phyloP scores from a whole-genome alignment of 2,888 invertebrate genomes.

The Norana najaformis region DNA sequence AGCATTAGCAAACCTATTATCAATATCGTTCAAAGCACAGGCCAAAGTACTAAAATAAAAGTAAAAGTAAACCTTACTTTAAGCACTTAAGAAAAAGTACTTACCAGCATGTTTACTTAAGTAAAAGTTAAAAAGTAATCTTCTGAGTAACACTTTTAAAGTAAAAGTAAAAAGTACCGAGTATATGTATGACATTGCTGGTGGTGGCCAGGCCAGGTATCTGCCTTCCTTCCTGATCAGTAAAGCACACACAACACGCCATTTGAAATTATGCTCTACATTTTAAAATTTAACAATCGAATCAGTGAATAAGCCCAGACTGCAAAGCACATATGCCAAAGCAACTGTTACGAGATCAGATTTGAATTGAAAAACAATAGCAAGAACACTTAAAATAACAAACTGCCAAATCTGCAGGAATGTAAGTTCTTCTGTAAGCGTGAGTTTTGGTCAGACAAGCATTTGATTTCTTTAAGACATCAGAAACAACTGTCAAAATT shows the following conservation, averaged over 20 bases:
- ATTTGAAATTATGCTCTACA: neutral
- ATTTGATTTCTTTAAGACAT: neutral
- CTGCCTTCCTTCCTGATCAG: neutral
- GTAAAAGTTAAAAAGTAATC: no score
- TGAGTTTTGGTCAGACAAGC: slow-evolving; percentile 13
- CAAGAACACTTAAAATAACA: slow-evolving; percentile 10
- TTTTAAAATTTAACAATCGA: neutral
- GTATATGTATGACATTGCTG: no score
- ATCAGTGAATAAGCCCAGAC: neutral
- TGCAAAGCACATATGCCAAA: neutral
- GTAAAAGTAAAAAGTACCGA: no score
- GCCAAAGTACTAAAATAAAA: no score
- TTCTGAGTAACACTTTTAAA: no score
- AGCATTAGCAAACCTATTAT: neutral
- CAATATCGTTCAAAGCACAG: neutral
- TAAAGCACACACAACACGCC: neutral
- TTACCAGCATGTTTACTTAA: no score
- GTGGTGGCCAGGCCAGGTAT: neutral
- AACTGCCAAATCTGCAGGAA: neutral
- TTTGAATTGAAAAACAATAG: neutral
- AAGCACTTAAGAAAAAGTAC: no score
- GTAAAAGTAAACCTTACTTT: no score
- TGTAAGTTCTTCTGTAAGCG: slow-evolving; percentile 13
- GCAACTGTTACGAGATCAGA: neutral
- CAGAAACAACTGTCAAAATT: neutral